phyloP scores from a whole-genome alignment of 1,140 invertebrate genomes.

The Nautilus pompilius region DNA sequence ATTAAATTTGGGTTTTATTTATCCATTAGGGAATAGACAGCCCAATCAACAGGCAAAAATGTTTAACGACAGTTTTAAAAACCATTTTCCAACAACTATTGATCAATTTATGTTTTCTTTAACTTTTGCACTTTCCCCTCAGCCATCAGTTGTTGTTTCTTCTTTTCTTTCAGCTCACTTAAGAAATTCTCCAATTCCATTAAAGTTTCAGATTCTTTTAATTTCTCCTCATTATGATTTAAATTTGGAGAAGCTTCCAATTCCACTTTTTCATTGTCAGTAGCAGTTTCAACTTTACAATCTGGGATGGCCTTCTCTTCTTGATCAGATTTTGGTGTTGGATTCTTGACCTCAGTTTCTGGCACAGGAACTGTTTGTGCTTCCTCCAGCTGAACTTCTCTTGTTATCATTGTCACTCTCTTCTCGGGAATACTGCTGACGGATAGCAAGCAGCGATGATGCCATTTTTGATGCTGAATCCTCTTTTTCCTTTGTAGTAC shows the following conservation, averaged over 20 bases:
- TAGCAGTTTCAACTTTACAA: background rate
- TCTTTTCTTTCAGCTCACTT: slow-evolving; percentile 26
- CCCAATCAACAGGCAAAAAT: too few relatives aligned
- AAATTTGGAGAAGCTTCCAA: background rate
- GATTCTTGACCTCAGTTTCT: too few relatives aligned
- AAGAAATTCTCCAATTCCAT: slow-evolving; percentile 29
- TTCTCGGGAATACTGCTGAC: too few relatives aligned
- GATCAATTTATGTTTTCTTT: background rate
- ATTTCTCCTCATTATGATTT: background rate
- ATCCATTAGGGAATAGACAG: too few relatives aligned
- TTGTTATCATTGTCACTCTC: too few relatives aligned
- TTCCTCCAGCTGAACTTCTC: too few relatives aligned
- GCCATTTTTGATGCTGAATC: too few relatives aligned
- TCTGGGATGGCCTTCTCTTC: background rate
- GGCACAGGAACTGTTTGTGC: too few relatives aligned
- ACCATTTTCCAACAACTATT: too few relatives aligned
- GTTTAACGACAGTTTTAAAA: too few relatives aligned
- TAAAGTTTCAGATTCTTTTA: slow-evolving; percentile 10
- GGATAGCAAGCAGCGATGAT: too few relatives aligned
- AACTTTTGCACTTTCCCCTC: slow-evolving; percentile 11
- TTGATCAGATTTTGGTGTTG: background rate
- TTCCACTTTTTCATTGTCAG: background rate
- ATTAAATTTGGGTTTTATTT: too few relatives aligned
- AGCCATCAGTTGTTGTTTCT: slow-evolving; percentile 21
- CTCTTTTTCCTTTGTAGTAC: background rate